These are phyloP conservation scores for Physella acuta DNA, from an alignment of 1,140 invertebrate species.

Conservation along the genomic window DNA sequence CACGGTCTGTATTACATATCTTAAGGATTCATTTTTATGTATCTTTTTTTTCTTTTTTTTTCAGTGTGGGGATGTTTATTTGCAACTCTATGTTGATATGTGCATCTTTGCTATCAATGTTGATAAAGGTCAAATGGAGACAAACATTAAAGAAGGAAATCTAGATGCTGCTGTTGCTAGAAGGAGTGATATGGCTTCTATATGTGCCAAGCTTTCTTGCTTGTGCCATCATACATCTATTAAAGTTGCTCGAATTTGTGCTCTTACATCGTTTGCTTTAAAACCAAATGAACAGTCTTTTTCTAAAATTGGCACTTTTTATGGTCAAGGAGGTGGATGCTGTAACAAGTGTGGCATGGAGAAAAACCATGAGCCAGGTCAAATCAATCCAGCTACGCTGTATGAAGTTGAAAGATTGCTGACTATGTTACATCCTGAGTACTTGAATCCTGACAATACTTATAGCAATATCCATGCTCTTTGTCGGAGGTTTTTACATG, in stretches of 20 bases:
- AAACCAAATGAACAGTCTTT: constrained; percentile 37
- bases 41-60: constrained; percentile 32
- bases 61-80: constrained; percentile 43
- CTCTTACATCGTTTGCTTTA: constrained; percentile 45
- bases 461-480: constrained; percentile 33
- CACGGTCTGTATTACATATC: too few species aligned
- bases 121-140: constrained; percentile 45
- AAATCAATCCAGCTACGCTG: constrained; percentile 43
- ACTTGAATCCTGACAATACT: constrained; percentile 39
- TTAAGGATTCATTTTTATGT: too few species aligned
- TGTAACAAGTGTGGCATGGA: constrained; percentile 36
- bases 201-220: constrained; percentile 40
- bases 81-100: constrained; percentile 47
- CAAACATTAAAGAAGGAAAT: constrained; percentile 36
- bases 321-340: constrained; percentile 25
- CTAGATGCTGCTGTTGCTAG: constrained; percentile 35
- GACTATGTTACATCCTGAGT: constrained; percentile 41
- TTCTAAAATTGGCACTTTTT: constrained; percentile 26
- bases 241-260: constrained; percentile 37
- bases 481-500: constrained; percentile 40
- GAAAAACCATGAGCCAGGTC: constrained; percentile 21
- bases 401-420: constrained; percentile 48
- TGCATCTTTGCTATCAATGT: constrained; percentile 49
- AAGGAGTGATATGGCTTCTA: constrained; percentile 39
- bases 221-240: constrained; percentile 36